phyloP scores from a whole-genome alignment of 2,888 invertebrate genomes.

The Endomychus coccineus region DNA sequence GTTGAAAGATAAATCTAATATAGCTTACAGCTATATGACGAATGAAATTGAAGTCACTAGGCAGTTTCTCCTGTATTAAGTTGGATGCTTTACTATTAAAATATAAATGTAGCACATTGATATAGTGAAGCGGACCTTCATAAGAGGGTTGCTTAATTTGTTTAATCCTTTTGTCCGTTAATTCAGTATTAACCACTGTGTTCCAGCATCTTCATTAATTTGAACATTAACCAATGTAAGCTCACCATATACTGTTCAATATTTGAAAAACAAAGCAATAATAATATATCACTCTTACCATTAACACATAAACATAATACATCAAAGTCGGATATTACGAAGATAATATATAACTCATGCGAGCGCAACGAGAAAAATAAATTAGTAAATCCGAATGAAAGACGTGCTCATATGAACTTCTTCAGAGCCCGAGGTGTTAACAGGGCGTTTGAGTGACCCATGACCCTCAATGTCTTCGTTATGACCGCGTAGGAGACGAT shows the following conservation, averaged over 20 bases:
- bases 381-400: constrained; percentile 13
- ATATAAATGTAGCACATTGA: too few species aligned
- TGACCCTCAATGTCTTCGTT: constrained; percentile 26
- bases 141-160: too few species aligned
- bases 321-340: constrained; percentile 16
- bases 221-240: too few species aligned
- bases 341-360: constrained; percentile 15
- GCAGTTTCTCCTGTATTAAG: too few species aligned
- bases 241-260: constrained; percentile 14
- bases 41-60: too few species aligned
- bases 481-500: constrained; percentile 25
- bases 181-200: too few species aligned
- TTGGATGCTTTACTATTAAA: too few species aligned
- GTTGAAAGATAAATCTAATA: too few species aligned
- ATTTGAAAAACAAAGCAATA: constrained; percentile 14
- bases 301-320: constrained; percentile 15
- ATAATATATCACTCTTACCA: constrained; percentile 15
- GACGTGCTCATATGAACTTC: constrained; percentile 16
- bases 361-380: constrained; percentile 14
- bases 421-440: constrained; percentile 22
- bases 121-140: too few species aligned
- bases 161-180: too few species aligned
- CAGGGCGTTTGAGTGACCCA: constrained; percentile 25
- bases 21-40: too few species aligned
- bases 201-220: too few species aligned